phyloP scores from a whole-genome alignment of 2,888 invertebrate species.

The Polietes domitor region DNA sequence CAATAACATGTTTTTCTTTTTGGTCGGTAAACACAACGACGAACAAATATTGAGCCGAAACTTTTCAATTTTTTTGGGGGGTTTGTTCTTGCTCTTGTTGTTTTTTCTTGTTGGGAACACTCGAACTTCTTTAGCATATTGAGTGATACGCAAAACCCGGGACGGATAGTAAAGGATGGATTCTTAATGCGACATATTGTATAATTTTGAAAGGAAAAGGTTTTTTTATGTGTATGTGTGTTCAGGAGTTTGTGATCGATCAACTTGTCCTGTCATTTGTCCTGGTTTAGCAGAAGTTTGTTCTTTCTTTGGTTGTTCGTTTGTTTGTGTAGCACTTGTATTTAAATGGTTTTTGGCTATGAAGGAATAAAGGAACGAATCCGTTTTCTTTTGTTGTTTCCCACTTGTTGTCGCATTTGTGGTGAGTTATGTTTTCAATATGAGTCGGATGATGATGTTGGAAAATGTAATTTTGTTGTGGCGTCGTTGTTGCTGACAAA shows the following conservation, averaged over 20 bases:
- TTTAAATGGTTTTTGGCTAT: not conserved
- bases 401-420: not conserved
- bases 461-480: too few species aligned
- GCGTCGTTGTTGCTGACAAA: too few species aligned
- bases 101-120: not conserved
- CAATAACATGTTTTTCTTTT: not conserved
- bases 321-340: not conserved
- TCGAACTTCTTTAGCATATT: conserved; percentile 3
- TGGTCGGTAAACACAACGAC: not conserved
- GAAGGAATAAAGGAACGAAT: too few species aligned
- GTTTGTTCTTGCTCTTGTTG: not conserved
- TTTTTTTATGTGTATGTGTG: not conserved
- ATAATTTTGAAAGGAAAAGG: not conserved
- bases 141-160: not conserved
- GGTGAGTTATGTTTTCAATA: too few species aligned
- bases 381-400: not conserved
- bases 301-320: too few species aligned
- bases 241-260: not conserved
- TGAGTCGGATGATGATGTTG: too few species aligned
- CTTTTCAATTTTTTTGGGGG: not conserved
- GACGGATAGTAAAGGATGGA: not conserved
- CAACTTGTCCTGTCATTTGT: not conserved
- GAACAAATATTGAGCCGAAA: conserved; percentile 9
- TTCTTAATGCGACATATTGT: not conserved
- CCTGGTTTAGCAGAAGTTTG: too few species aligned